Evolutionary conservation across 2,888 invertebrate species (phyloP).

Genomic region (Hoplodrina blanda): DNA sequence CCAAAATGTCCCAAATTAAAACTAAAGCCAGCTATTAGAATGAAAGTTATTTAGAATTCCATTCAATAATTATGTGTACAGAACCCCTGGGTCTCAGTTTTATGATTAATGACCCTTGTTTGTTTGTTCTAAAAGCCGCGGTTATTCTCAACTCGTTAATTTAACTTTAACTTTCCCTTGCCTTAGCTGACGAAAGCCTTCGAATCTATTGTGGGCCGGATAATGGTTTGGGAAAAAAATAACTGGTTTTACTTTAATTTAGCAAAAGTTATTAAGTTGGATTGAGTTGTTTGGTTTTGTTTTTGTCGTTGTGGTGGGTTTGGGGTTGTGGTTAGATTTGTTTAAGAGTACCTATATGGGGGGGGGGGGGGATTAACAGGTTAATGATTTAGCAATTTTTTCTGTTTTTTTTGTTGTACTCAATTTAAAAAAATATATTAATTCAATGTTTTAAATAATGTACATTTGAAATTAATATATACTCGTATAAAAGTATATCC

Average conservation of each 20-base stretch:
- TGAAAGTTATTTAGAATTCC: conserved; percentile 57
- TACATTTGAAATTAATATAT: no score
- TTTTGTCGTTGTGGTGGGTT: conserved; percentile 18
- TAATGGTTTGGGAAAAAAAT: conserved; percentile 39
- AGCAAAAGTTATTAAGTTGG: conserved; percentile 27
- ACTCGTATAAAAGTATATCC: no score
- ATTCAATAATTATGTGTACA: conserved; percentile 71
- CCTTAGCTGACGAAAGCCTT: conserved; percentile 60
- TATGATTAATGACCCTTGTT: conserved; percentile 73
- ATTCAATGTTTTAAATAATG: no score
- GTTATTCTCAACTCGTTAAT: conserved; percentile 69
- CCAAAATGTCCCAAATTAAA: conserved; percentile 25
- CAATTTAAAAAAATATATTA: no score
- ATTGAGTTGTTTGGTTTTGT: conserved; percentile 36
- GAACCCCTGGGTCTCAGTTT: conserved; percentile 62
- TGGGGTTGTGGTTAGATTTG: background rate
- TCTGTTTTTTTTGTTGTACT: no score
- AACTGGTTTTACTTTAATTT: conserved; percentile 26
- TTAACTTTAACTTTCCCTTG: conserved; percentile 64
- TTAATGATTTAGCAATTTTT: no score
- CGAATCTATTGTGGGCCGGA: conserved; percentile 56
- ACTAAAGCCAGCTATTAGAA: conserved; percentile 35
- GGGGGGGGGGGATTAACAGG: no score
- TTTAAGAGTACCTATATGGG: background rate
- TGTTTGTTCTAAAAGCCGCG: conserved; percentile 62